phyloP scores from a whole-genome alignment of 2,797 vertebrate species.

The Amazona ochrocephala region DNA sequence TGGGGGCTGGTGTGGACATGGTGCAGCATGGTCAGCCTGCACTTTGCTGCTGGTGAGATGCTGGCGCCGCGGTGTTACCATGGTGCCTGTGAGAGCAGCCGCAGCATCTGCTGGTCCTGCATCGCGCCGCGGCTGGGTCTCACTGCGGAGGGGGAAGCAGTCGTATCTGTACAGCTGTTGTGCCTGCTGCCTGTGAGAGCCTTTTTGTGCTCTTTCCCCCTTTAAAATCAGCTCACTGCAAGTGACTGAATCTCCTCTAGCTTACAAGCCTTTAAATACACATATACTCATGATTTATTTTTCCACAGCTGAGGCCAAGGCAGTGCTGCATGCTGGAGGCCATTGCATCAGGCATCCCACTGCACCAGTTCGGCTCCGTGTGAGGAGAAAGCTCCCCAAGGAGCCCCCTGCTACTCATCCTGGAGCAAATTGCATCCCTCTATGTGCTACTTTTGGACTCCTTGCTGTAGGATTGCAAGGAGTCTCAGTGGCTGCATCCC shows the following conservation, averaged over 20 bases:
- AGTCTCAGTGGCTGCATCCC: rapidly evolving
- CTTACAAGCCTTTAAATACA: neutral
- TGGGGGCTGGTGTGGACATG: rapidly evolving
- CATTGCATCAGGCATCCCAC: neutral
- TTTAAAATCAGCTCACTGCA: neutral
- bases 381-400: too few relatives aligned
- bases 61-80: neutral
- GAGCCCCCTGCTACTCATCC: neutral
- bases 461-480: rapidly evolving
- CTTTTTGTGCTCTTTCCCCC: neutral
- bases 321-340: neutral
- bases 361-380: neutral
- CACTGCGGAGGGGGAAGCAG: rapidly evolving
- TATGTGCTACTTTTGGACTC: neutral
- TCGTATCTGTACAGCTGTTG: rapidly evolving
- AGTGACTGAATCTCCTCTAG: neutral
- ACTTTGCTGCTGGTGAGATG: rapidly evolving
- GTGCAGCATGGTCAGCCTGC: neutral
- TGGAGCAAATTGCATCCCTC: rapidly evolving
- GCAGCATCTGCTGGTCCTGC: neutral
- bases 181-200: neutral
- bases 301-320: rapidly evolving
- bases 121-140: neutral
- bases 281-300: rapidly evolving
- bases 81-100: neutral